Conservation (phyloP, 1,140 invertebrate species). For the Meloidogyne floridensis region DNA sequence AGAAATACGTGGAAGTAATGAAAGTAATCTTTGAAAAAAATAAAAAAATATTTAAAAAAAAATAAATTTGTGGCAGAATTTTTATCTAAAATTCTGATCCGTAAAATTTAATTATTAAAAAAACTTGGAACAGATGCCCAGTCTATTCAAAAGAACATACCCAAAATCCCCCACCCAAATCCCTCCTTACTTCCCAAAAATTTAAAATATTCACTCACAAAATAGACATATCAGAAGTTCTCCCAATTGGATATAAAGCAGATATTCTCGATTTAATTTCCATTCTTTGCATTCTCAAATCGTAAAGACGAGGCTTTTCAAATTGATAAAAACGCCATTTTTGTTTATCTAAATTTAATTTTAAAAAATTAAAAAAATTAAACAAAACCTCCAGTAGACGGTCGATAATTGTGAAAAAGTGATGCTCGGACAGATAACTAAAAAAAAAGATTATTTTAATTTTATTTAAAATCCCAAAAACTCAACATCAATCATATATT, state of each 20-base stretch:
- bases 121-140: too few relatives aligned
- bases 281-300: constrained; percentile 8
- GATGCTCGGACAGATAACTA: constrained; percentile 31
- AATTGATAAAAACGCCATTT: constrained; percentile 22
- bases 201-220: constrained; percentile 9
- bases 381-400: not conserved
- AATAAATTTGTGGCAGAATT: too few relatives aligned
- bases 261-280: constrained; percentile 6
- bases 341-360: not conserved
- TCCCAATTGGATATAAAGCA: not conserved
- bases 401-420: constrained; percentile 40
- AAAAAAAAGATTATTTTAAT: constrained; percentile 20
- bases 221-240: constrained; percentile 15
- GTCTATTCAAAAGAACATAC: too few relatives aligned
- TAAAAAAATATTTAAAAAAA: too few relatives aligned
- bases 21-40: not conserved
- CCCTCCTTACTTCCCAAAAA: not conserved
- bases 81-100: too few relatives aligned
- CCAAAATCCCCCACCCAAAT: too few relatives aligned
- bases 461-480: constrained; percentile 19
- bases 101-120: too few relatives aligned
- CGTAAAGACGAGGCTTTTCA: constrained; percentile 15
- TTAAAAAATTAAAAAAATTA: too few relatives aligned
- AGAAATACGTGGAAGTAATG: constrained; percentile 18
- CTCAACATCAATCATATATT: constrained; percentile 37